Conservation (phyloP, 2,113 vertebrate genomes). For the Neogobius melanostomus region DNA sequence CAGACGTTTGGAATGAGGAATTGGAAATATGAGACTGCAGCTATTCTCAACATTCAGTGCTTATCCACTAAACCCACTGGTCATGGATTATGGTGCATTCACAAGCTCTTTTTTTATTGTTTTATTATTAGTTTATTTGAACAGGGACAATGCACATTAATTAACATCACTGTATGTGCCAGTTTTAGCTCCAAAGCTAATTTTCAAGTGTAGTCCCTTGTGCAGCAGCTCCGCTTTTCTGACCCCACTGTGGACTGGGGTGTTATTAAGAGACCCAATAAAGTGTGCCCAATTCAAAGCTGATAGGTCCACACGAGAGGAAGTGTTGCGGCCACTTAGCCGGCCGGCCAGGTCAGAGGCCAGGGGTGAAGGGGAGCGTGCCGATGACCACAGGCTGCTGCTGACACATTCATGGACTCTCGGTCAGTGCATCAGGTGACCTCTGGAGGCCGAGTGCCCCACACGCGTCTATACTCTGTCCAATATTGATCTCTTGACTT, state of each 20-base stretch:
- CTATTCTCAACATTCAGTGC: not conserved
- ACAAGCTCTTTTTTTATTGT: no score
- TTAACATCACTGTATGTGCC: no score
- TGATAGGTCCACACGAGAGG: constrained; percentile 45
- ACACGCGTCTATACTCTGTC: constrained; percentile 44
- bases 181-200: no score
- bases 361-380: constrained; percentile 66
- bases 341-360: constrained; percentile 64
- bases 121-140: no score
- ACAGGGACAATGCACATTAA: no score
- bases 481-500: constrained; percentile 49
- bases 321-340: constrained; percentile 48
- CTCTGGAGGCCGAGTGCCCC: constrained; percentile 51
- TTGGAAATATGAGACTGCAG: no score
- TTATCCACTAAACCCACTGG: not conserved
- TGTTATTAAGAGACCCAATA: constrained; percentile 34
- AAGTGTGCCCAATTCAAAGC: constrained; percentile 37
- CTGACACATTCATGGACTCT: constrained; percentile 71
- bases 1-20: no score
- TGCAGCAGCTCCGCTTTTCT: constrained; percentile 30
- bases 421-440: constrained; percentile 63
- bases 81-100: constrained; percentile 11
- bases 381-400: constrained; percentile 53
- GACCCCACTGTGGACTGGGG: constrained; percentile 39
- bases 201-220: no score